A percentile compares a stretch with the other conserved stretches of the same genome.
These are phyloP conservation scores for Mycetomoellerius zeteki DNA, from an alignment of 1,140 invertebrate species.

Conservation along the genomic window DNA sequence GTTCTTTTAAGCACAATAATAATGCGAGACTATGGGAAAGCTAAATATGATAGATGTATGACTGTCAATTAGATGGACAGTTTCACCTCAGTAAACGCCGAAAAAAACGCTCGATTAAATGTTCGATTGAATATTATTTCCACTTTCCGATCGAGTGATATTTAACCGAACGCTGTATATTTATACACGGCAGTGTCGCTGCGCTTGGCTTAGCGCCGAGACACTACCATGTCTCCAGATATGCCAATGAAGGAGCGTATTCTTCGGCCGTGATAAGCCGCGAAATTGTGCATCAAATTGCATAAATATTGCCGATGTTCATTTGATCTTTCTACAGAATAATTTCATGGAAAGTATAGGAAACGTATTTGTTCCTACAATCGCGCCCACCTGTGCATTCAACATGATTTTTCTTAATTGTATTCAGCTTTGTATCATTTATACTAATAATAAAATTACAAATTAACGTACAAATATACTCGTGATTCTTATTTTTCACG, in stretches of 20 bases:
- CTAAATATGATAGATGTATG: conserved; percentile 18
- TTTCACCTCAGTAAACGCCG: background rate
- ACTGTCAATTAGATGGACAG: conserved; percentile 6
- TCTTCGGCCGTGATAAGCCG: background rate
- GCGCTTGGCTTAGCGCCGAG: no score
- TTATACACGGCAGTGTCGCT: no score
- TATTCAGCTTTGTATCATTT: conserved; percentile 74
- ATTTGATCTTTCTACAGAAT: conserved; percentile 34
- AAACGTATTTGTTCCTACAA: conserved; percentile 60
- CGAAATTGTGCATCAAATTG: conserved; percentile 27
- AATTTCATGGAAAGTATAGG: conserved; percentile 28
- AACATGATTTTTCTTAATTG: conserved; percentile 70
- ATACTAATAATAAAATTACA: conserved; percentile 71
- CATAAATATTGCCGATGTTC: background rate
- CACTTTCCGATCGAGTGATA: background rate
- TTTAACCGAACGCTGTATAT: background rate
- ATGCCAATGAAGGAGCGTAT: background rate
- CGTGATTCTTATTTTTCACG: conserved; percentile 59
- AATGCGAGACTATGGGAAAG: conserved; percentile 17
- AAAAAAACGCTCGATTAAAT: conserved; percentile 30
- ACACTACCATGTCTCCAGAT: no score
- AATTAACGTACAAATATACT: conserved; percentile 69
- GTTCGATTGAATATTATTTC: conserved; percentile 29
- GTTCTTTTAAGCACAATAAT: conserved; percentile 20
- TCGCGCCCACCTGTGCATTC: conserved; percentile 58